phyloP scores from a whole-genome alignment of 2,797 vertebrate species.

The Benthosema pterotum region DNA sequence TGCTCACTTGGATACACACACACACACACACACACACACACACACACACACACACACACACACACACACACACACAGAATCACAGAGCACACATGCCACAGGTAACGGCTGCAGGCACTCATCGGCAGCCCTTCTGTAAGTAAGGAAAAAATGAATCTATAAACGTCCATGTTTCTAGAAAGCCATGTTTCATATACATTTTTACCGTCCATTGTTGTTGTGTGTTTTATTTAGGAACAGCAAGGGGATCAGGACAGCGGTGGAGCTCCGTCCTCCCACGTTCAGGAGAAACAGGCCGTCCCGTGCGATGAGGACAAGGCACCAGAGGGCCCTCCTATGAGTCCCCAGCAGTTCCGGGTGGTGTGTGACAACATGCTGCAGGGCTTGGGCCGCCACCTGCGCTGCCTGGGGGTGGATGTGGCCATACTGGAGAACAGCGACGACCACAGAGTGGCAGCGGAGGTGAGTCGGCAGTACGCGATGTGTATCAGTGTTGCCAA shows the following conservation, averaged over 20 bases:
- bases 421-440: constrained; percentile 81
- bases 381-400: constrained; percentile 87
- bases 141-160: too few species aligned
- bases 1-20: too few species aligned
- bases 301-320: constrained; percentile 56
- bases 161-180: too few species aligned
- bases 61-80: too few species aligned
- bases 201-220: constrained; percentile 72
- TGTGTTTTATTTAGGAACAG: constrained; percentile 73
- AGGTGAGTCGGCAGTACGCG: constrained; percentile 73
- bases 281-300: constrained; percentile 44
- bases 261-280: too few species aligned
- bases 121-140: too few species aligned
- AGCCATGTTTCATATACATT: too few species aligned
- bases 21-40: too few species aligned
- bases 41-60: too few species aligned
- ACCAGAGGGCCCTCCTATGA: constrained; percentile 43
- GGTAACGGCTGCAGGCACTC: too few species aligned
- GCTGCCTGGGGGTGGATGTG: constrained; percentile 86
- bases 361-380: constrained; percentile 93
- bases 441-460: constrained; percentile 85
- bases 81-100: too few species aligned
- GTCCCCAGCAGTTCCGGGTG: constrained; percentile 81
- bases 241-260: constrained; percentile 57
- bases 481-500: too few species aligned